Conservation (phyloP, 2,113 vertebrate genomes). For the Ciconia boyciana region DNA sequence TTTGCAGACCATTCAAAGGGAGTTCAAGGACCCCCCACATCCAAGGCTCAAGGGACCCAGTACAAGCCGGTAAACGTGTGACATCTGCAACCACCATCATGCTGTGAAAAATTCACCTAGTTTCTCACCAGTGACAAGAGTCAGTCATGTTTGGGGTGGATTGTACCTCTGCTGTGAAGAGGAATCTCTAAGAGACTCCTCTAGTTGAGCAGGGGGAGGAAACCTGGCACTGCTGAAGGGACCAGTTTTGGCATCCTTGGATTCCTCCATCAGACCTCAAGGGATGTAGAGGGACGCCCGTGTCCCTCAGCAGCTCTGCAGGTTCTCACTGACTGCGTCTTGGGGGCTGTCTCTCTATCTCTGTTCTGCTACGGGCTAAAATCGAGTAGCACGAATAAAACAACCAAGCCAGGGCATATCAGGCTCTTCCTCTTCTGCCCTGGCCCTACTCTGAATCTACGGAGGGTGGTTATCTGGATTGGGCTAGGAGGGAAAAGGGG, state of each 20-base stretch:
- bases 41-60: background rate
- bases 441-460: background rate
- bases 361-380: background rate
- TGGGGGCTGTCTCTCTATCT: background rate
- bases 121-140: background rate
- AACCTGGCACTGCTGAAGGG: background rate
- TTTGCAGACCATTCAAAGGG: background rate
- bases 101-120: background rate
- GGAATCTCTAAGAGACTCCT: background rate
- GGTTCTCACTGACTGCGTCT: background rate
- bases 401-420: background rate
- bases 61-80: background rate
- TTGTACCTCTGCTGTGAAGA: background rate
- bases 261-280: background rate
- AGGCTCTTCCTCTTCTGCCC: background rate
- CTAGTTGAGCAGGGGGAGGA: background rate
- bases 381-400: background rate
- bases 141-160: background rate
- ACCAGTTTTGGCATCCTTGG: background rate
- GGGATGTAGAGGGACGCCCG: accelerated
- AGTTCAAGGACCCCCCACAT: background rate
- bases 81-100: background rate
- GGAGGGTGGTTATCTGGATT: background rate
- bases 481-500: background rate
- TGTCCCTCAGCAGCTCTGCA: background rate